These are phyloP conservation scores for Procambarus clarkii DNA, from an alignment of 1,140 invertebrate species.

Conservation along the genomic window DNA sequence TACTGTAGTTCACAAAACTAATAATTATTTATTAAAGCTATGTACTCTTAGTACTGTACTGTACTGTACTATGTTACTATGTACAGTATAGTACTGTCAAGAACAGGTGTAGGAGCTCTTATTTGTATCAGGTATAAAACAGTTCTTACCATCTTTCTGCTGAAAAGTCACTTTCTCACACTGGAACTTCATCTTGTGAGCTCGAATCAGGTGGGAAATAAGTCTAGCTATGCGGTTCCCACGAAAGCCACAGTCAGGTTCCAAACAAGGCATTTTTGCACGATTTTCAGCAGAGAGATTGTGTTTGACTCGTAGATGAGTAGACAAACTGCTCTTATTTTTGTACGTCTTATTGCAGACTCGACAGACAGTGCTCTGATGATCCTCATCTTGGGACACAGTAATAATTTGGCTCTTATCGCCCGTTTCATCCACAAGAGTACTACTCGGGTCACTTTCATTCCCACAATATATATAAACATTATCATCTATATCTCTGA, in stretches of 20 bases:
- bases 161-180: constrained; percentile 60
- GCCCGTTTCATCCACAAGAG: too few species aligned
- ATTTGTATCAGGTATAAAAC: too few species aligned
- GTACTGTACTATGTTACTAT: too few species aligned
- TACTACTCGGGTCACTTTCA: neutral
- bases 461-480: neutral
- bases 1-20: too few species aligned
- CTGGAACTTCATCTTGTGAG: constrained; percentile 43
- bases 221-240: constrained; percentile 36
- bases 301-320: constrained; percentile 50
- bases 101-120: too few species aligned
- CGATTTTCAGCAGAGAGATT: neutral
- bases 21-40: too few species aligned
- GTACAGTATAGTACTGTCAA: too few species aligned
- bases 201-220: constrained; percentile 45
- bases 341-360: constrained; percentile 47
- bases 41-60: too few species aligned
- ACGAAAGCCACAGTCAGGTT: constrained; percentile 36
- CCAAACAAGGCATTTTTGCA: constrained; percentile 53
- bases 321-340: constrained; percentile 37
- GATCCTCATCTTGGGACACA: neutral
- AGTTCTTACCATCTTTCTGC: constrained; percentile 47
- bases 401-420: neutral
- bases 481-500: neutral
- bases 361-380: neutral